A percentile compares a stretch with the other conserved stretches of the same genome.
Evolutionary conservation across 92 coral and sea anemone genomes (phyloP).

Genomic region (Zoanthus solanderi): DNA sequence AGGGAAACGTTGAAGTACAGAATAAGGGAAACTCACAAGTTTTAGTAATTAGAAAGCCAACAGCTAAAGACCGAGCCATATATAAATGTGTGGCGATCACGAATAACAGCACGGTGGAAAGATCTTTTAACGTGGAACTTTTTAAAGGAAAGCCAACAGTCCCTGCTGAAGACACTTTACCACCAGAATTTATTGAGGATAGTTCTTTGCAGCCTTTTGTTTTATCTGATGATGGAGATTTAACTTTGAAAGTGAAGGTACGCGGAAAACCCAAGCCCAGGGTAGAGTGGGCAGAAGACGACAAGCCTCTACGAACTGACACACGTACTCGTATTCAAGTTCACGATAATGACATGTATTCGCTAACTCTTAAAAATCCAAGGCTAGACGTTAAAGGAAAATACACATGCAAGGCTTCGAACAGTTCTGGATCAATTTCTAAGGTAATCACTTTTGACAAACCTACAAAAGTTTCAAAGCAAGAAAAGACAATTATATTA

Average conservation of each 20-base stretch:
- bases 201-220: conserved; percentile 57
- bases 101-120: conserved; percentile 64
- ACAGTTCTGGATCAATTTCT: conserved; percentile 68
- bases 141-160: conserved; percentile 5
- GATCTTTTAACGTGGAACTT: conserved; percentile 41
- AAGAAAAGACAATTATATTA: conserved; percentile 27
- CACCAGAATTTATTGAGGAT: conserved; percentile 87
- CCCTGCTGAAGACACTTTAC: conserved; percentile 16
- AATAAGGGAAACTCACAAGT: conserved; percentile 66
- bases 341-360: conserved; percentile 49
- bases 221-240: conserved; percentile 66
- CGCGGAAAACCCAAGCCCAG: conserved; percentile 85
- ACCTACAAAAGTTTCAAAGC: conserved; percentile 5
- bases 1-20: conserved; percentile 8
- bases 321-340: conserved; percentile 61
- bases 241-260: conserved; percentile 79
- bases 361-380: conserved; percentile 60
- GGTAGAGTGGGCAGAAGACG: conserved; percentile 86
- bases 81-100: conserved; percentile 85
- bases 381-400: conserved; percentile 62
- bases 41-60: conserved; percentile 73
- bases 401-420: conserved; percentile 78
- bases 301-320: conserved; percentile 28
- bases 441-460: conserved; percentile 34
- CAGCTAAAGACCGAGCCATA: conserved; percentile 77